These are phyloP conservation scores for Lagocephalus sceleratus DNA, from an alignment of 2,797 vertebrate genomes.

Conservation along the genomic window DNA sequence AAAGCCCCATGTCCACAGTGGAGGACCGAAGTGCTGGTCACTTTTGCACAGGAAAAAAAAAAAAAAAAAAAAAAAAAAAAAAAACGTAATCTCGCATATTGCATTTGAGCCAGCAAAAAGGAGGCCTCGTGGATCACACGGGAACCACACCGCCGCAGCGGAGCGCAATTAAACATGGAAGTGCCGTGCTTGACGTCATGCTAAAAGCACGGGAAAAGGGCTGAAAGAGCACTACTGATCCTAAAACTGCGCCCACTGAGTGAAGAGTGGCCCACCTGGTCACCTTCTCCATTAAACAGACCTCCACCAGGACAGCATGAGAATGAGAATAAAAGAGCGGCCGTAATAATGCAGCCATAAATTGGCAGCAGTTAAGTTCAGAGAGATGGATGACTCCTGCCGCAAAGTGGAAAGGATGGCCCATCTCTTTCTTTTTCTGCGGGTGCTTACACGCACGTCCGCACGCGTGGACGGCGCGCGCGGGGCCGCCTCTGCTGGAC, in stretches of 20 bases:
- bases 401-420: slow-evolving; percentile 61
- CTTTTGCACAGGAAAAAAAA: no score
- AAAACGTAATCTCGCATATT: no score
- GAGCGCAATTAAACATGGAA: no score
- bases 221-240: neutral
- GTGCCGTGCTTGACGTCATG: no score
- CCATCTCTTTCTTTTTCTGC: slow-evolving; percentile 52
- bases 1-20: no score
- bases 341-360: slow-evolving; percentile 69
- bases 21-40: no score
- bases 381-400: slow-evolving; percentile 63
- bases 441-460: slow-evolving; percentile 59
- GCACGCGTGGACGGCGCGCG: slow-evolving; percentile 60
- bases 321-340: slow-evolving; percentile 54
- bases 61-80: no score
- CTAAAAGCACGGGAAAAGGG: neutral
- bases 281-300: slow-evolving; percentile 54
- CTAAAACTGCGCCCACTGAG: slow-evolving; percentile 15
- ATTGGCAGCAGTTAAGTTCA: slow-evolving; percentile 67
- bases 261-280: slow-evolving; percentile 33
- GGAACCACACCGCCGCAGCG: no score
- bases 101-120: no score
- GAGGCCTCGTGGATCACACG: no score
- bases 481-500: slow-evolving; percentile 51
- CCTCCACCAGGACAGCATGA: slow-evolving; percentile 34